Base-by-base conservation (phyloP, 1,140 invertebrate genomes). In the Andrena cerasifolii region DNA sequence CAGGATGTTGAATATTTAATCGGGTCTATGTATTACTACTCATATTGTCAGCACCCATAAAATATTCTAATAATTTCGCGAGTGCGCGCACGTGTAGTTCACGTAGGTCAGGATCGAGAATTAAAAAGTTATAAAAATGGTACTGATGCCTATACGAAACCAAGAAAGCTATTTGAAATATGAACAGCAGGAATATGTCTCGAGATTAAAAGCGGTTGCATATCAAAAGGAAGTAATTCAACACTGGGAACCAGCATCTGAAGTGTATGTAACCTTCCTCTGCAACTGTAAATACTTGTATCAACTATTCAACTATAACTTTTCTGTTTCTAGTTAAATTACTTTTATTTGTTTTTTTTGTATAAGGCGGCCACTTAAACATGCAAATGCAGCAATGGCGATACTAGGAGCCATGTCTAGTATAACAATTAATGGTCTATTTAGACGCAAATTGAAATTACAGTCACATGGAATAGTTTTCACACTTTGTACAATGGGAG, bases 391-490 rank as follows among this genome's bases (percentile, higher is more conserved):
- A 0, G 61, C 0, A 16, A n/a, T 89, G 14, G 40, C 28, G 21
- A 8, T 3, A 28, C 6, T 33, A 1, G 31, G 77, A 3, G 18
- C 49, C 47, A 0, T 76, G 0, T 58, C 78, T 7, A 84, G 77
- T 36, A 8, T 82, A 18, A 45, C 79, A 5, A 72, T 92, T 45
- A 91, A 89, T 70, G 3, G 1, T 0, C 63, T 80, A 14, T 89
- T 88, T 54, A 87, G 91, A 75, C 59, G n/a, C 12, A 88, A 81
- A 81, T 54, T 91, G 2, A 90, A 89, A 68, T 62, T 92, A 33
- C 58, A 61, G 56, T 80, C 28, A 90, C 89, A 6, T n/a, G 2
- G 36, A 7, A 0, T 74, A 3, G 3, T 80, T 4, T 80, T 90
- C 21, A 79, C 79, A 14, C 0, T 88, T 0, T 70, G 80, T 47